A percentile compares a stretch with the other conserved stretches of the same genome.
phyloP scores from a whole-genome alignment of 2,797 vertebrate genomes.

The Meriones psammophilus region DNA sequence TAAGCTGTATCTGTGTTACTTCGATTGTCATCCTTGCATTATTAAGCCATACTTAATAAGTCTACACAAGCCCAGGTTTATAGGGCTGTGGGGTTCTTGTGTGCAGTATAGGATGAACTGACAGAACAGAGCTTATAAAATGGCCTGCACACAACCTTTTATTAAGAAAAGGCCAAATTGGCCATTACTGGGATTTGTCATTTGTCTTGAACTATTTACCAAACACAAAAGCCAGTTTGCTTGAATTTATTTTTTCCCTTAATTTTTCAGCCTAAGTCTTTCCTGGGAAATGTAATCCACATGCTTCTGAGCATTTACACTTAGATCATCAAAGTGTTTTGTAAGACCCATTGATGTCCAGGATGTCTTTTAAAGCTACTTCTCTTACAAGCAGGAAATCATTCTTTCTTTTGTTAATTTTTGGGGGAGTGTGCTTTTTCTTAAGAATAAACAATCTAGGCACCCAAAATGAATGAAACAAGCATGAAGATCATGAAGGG shows the following conservation, averaged over 20 bases:
- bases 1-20: background rate
- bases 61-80: background rate
- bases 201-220: slow-evolving; percentile 72
- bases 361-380: slow-evolving; percentile 74
- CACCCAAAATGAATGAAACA: background rate
- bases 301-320: slow-evolving; percentile 76
- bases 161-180: slow-evolving; percentile 48
- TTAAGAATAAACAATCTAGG: slow-evolving; percentile 65
- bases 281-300: slow-evolving; percentile 80
- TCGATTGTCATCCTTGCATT: background rate
- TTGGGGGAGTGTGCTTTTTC: slow-evolving; percentile 54
- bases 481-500: slow-evolving; percentile 30
- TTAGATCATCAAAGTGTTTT: slow-evolving; percentile 83
- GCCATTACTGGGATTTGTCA: slow-evolving; percentile 34
- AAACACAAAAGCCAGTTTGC: slow-evolving; percentile 66
- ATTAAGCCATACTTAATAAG: background rate
- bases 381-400: slow-evolving; percentile 75
- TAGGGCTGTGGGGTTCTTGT: background rate
- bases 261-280: slow-evolving; percentile 72
- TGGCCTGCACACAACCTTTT: background rate
- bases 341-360: slow-evolving; percentile 77
- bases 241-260: slow-evolving; percentile 59
- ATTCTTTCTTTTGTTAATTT: slow-evolving; percentile 63
- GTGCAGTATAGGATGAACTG: background rate
- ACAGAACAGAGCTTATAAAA: background rate